Percentiles rank a stretch among this genome's conserved stretches.
Conservation (phyloP, 2,113 vertebrate genomes). For the Microtus montanus region DNA sequence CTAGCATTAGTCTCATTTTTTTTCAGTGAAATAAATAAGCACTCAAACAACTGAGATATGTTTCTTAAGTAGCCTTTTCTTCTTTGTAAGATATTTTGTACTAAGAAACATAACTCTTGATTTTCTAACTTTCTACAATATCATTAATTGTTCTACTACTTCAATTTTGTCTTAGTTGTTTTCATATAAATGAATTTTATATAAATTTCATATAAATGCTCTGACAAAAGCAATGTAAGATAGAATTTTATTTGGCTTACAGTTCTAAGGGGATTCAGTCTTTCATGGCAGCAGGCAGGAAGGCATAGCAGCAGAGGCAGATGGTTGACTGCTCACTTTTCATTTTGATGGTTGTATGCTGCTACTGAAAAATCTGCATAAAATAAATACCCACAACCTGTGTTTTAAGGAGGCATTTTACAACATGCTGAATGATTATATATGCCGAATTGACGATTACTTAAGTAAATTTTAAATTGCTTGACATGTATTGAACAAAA, state of each 20-base stretch:
- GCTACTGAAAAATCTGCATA: neutral
- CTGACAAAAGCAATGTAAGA: neutral
- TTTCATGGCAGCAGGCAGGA: neutral
- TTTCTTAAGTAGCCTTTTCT: neutral
- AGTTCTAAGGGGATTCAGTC: neutral
- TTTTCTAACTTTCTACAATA: neutral
- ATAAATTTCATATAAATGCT: no score
- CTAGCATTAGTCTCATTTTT: neutral
- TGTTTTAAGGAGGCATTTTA: conserved; percentile 27
- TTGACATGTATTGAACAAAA: neutral
- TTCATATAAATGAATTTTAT: neutral
- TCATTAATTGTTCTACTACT: neutral
- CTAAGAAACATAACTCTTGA: neutral
- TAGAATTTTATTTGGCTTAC: neutral
- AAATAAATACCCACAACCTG: conserved; percentile 22
- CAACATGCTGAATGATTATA: conserved; percentile 5
- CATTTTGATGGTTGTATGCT: neutral
- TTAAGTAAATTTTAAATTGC: conserved; percentile 25
- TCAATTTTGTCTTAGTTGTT: conserved; percentile 13
- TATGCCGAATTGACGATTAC: neutral
- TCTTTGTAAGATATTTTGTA: neutral
- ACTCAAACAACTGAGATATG: neutral
- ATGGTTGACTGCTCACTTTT: neutral
- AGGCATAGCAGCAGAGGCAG: neutral
- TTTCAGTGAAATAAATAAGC: neutral